Base-by-base conservation (phyloP, 1,140 invertebrate genomes). In the Aphelinus atriplicis region DNA sequence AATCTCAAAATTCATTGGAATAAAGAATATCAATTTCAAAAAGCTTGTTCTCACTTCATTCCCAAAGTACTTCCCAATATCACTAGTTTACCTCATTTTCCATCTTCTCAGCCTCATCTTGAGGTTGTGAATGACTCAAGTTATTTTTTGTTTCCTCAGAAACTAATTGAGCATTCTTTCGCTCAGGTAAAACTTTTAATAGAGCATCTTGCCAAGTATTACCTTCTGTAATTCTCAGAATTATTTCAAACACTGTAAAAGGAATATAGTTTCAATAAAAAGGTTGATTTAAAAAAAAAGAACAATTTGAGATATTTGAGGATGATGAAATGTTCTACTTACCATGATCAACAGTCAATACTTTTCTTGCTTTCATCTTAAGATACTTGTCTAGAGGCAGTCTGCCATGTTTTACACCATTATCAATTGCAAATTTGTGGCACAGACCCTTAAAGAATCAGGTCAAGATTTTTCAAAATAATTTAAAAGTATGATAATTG, bases 281-380 rank as follows among this genome's bases (percentile, higher is more conserved):
- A 53, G 56, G 4, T 5, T 50, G 7, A 26, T 7, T 26, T 5
- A 2, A 58, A 53, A 61, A 43, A n/a, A 61, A 26, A 9, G 7
- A 57, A 72, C 1, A 4, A 6, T 26, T 26, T 26, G 26, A 26
- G 26, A 26, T 26, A 26, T 26, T 26, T 26, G 26, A 26, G 26
- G 26, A 26, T 26, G 26, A 26, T 26, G 26, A 26, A 26, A 26
- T 75, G 61, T 70, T 60, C 26, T 80, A 79, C 79, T 86, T 90
- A 96, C 95, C 97, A 90, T 99, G 98, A 89, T 98, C 96, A 75
- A 99, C 95, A 46, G 97, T 97, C 53, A 99, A 90, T 58, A 99
- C 97, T 90, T 96, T 96, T 81, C 97, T 90, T 5, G 95, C 94
- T 88, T 96, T 96, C 93, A 99, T 95, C 81, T 95, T 91, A 47